Percentiles rank a stretch among this genome's conserved stretches.
phyloP scores from a whole-genome alignment of 2,113 vertebrate genomes.

The Promerops cafer region DNA sequence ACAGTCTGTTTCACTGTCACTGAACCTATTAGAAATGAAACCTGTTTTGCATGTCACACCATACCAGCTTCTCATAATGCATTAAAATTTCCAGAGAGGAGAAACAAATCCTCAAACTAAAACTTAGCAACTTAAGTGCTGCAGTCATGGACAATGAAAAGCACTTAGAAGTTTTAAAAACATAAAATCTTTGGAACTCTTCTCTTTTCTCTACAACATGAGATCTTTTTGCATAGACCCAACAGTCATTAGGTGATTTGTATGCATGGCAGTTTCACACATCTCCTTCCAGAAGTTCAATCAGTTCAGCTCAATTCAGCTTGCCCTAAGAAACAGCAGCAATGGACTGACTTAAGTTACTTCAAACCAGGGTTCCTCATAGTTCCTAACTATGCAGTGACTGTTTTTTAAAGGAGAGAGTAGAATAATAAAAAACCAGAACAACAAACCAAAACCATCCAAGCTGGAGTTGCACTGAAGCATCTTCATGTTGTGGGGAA shows the following conservation, averaged over 20 bases:
- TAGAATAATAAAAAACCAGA: background rate
- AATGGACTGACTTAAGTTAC: background rate
- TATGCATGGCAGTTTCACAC: background rate
- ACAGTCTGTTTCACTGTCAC: background rate
- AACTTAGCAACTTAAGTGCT: background rate
- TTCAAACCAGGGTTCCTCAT: background rate
- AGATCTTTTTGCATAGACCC: background rate
- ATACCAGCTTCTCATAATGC: background rate
- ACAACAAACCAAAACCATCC: background rate
- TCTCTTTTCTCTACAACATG: background rate
- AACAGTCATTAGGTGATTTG: background rate
- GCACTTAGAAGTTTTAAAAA: background rate
- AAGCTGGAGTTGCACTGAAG: background rate
- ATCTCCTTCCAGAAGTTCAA: background rate
- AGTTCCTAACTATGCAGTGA: background rate
- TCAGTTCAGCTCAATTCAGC: background rate
- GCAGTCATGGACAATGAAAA: background rate
- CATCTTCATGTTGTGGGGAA: background rate
- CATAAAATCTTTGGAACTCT: background rate
- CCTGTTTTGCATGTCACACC: background rate
- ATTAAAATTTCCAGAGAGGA: background rate
- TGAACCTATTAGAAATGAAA: background rate
- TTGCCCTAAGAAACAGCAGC: background rate
- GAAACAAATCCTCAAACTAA: background rate
- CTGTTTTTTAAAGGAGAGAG: background rate